A percentile compares a stretch with the other conserved stretches of the same genome.
phyloP scores from a whole-genome alignment of 2,797 vertebrate species.

The Mico argentatus region DNA sequence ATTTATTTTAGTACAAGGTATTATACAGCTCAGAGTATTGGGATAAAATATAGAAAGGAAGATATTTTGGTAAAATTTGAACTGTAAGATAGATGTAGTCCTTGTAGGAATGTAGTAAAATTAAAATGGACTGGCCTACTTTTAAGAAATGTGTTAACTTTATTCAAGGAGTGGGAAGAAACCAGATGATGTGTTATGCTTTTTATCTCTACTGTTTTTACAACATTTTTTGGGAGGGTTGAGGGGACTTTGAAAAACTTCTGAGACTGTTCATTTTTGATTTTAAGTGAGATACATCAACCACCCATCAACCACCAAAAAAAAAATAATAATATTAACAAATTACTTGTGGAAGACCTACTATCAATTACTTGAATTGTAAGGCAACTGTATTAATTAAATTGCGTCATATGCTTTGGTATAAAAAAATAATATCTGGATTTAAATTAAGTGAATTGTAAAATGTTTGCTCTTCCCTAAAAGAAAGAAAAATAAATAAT shows the following conservation, averaged over 20 bases:
- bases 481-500: neutral
- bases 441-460: neutral
- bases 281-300: neutral
- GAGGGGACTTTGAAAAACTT: neutral
- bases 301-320: no score
- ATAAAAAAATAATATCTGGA: neutral
- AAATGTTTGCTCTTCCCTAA: neutral
- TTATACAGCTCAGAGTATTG: neutral
- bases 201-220: neutral
- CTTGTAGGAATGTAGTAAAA: neutral
- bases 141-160: constrained; percentile 29
- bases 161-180: neutral
- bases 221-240: neutral
- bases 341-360: neutral
- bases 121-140: constrained; percentile 20
- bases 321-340: neutral
- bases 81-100: neutral
- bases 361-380: neutral
- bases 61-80: neutral
- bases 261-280: neutral
- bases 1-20: neutral
- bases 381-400: neutral
- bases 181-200: neutral
- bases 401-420: neutral
- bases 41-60: neutral